These are phyloP conservation scores for Nesoenas mayeri DNA, from an alignment of 2,113 vertebrate genomes.

Conservation along the genomic window DNA sequence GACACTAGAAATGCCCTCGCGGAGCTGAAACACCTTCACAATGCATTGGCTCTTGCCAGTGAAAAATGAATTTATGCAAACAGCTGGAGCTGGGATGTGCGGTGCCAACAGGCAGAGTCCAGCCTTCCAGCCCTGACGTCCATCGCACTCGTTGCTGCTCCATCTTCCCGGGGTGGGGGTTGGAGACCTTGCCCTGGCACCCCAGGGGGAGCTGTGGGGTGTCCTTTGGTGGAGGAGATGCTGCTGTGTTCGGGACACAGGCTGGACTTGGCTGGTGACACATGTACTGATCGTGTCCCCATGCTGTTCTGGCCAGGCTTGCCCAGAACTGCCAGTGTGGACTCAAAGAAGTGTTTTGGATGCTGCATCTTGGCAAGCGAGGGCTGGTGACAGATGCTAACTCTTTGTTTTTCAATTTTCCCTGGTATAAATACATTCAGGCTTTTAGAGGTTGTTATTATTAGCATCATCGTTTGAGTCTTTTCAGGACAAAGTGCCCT, in stretches of 20 bases:
- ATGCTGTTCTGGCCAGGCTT: not conserved
- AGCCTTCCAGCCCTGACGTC: not conserved
- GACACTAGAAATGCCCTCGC: not conserved
- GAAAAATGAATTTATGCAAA: not conserved
- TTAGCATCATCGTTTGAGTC: not conserved
- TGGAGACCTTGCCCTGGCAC: not conserved
- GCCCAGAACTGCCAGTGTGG: not conserved
- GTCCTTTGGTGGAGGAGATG: not conserved
- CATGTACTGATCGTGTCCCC: rapidly evolving
- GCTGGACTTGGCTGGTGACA: not conserved
- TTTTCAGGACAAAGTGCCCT: not conserved
- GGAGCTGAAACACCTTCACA: not conserved
- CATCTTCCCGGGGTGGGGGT: rapidly evolving
- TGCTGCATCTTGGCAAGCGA: slow-evolving; percentile 28
- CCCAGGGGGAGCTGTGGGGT: not conserved
- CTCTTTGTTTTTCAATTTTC: slow-evolving; percentile 35
- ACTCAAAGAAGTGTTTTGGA: not conserved
- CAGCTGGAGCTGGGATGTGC: rapidly evolving
- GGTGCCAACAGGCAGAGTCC: not conserved
- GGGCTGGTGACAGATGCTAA: slow-evolving; percentile 37
- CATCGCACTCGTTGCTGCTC: rapidly evolving
- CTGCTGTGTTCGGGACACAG: rapidly evolving
- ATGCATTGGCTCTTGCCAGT: rapidly evolving
- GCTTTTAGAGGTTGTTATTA: slow-evolving; percentile 23
- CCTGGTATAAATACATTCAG: not conserved